Evolutionary conservation across 2,113 vertebrate species (phyloP).

Genomic region (Oncorhynchus mykiss): DNA sequence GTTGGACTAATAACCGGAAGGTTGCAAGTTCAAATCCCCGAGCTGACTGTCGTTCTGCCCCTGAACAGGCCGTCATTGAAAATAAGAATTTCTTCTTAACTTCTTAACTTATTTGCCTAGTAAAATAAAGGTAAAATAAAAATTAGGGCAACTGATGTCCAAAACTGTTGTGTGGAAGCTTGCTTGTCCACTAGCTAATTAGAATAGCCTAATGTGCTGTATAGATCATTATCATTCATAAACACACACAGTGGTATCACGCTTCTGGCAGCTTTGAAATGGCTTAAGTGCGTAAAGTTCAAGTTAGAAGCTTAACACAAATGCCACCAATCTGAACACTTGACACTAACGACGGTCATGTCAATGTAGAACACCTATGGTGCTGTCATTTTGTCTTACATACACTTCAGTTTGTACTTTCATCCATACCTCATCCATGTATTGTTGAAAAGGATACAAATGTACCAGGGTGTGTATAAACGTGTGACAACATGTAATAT

Average conservation of each 20-base stretch:
- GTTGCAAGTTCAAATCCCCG: too few species aligned
- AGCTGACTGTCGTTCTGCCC: too few species aligned
- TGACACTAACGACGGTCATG: slow-evolving; percentile 12
- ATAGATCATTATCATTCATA: background rate
- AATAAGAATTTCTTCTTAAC: too few species aligned
- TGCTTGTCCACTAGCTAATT: slow-evolving; percentile 15
- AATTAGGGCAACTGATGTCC: slow-evolving; percentile 14
- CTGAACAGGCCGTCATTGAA: too few species aligned
- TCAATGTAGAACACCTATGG: slow-evolving; percentile 42
- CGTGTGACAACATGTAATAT: background rate
- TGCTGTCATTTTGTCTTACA: slow-evolving; percentile 42
- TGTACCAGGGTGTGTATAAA: background rate
- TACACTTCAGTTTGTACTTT: slow-evolving; percentile 29
- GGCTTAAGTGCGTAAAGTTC: background rate
- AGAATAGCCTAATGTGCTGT: slow-evolving; percentile 11
- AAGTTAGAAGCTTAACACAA: slow-evolving; percentile 8
- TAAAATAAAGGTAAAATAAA: too few species aligned
- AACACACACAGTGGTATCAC: background rate
- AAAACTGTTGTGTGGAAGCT: slow-evolving; percentile 27
- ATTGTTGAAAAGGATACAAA: slow-evolving; percentile 22
- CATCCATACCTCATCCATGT: slow-evolving; percentile 45
- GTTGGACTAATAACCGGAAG: too few species aligned
- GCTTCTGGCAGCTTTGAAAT: background rate
- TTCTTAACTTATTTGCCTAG: too few species aligned
- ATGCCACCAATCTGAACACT: slow-evolving; percentile 28